A percentile compares a stretch with the other conserved stretches of the same genome.
phyloP scores from a whole-genome alignment of 2,888 invertebrate species.

The Hydriomena furcata region DNA sequence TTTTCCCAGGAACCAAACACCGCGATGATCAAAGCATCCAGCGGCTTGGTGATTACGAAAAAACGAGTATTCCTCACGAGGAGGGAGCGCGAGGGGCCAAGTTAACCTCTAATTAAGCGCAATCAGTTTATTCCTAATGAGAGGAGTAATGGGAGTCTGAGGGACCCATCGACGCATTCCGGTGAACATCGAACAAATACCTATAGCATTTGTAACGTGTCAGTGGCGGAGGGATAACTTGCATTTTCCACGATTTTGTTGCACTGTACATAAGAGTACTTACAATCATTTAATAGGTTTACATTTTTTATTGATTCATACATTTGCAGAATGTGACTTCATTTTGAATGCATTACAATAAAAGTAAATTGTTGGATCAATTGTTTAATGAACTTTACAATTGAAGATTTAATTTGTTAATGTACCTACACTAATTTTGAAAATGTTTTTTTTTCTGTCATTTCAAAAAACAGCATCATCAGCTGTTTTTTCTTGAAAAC shows the following conservation, averaged over 20 bases:
- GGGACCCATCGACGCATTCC: conserved; percentile 81
- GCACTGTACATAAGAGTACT: not conserved
- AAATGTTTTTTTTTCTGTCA: too few species aligned
- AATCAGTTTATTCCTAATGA: conserved; percentile 84
- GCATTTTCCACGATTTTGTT: not conserved
- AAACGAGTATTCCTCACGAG: conserved; percentile 74
- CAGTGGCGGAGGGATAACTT: conserved; percentile 8
- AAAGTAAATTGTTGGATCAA: too few species aligned
- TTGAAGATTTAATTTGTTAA: too few species aligned
- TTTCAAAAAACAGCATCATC: too few species aligned
- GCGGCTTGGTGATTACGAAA: conserved; percentile 80
- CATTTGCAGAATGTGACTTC: too few species aligned
- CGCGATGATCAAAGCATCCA: conserved; percentile 78
- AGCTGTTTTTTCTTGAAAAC: too few species aligned
- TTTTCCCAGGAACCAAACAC: conserved; percentile 73
- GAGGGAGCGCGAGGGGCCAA: conserved; percentile 70
- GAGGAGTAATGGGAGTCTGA: conserved; percentile 80
- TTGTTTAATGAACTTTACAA: too few species aligned
- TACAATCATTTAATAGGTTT: too few species aligned
- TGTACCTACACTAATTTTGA: too few species aligned
- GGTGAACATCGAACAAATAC: conserved; percentile 66
- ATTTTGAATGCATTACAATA: not conserved
- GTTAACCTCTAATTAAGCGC: conserved; percentile 81
- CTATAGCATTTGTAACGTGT: conserved; percentile 60
- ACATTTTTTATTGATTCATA: too few species aligned